Evolutionary conservation across 2,888 invertebrate genomes (phyloP).

Genomic region (Pachymerium ferrugineum): DNA sequence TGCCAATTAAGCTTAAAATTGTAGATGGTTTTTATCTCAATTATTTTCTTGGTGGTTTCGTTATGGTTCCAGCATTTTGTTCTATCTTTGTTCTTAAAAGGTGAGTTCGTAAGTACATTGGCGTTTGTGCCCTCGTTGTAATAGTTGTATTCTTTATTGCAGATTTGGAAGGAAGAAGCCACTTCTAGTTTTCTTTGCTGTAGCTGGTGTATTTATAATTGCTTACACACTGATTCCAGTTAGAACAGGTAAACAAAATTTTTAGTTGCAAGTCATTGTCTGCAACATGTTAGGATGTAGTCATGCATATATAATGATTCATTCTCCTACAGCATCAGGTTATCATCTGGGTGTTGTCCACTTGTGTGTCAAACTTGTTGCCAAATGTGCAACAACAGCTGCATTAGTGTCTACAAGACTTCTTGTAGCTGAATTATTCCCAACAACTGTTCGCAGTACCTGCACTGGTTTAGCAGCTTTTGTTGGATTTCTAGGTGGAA

Average conservation of each 20-base stretch:
- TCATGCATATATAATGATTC: background rate
- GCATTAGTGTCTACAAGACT: slow-evolving; percentile 29
- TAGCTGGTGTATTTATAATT: slow-evolving; percentile 23
- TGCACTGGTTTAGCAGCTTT: slow-evolving; percentile 30
- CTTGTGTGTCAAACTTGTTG: slow-evolving; percentile 19
- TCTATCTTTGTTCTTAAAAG: slow-evolving; percentile 27
- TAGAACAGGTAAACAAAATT: background rate
- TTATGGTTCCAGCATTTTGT: slow-evolving; percentile 28
- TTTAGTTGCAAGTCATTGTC: background rate
- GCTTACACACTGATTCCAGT: slow-evolving; percentile 27
- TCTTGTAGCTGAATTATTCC: slow-evolving; percentile 29
- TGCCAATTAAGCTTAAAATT: slow-evolving; percentile 7
- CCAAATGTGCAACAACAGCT: slow-evolving; percentile 30
- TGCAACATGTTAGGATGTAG: background rate
- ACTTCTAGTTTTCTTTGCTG: slow-evolving; percentile 5
- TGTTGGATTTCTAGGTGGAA: slow-evolving; percentile 30
- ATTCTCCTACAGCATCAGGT: background rate
- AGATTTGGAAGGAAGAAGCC: slow-evolving; percentile 29
- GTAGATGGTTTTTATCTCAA: slow-evolving; percentile 28
- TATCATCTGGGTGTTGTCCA: background rate
- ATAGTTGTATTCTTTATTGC: background rate
- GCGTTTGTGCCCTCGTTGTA: background rate
- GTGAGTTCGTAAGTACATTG: background rate
- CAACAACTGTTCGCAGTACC: slow-evolving; percentile 31
- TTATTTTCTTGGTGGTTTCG: slow-evolving; percentile 29